Evolutionary conservation across 2,113 vertebrate genomes (phyloP).

Genomic region (Ochotona curzoniae): DNA sequence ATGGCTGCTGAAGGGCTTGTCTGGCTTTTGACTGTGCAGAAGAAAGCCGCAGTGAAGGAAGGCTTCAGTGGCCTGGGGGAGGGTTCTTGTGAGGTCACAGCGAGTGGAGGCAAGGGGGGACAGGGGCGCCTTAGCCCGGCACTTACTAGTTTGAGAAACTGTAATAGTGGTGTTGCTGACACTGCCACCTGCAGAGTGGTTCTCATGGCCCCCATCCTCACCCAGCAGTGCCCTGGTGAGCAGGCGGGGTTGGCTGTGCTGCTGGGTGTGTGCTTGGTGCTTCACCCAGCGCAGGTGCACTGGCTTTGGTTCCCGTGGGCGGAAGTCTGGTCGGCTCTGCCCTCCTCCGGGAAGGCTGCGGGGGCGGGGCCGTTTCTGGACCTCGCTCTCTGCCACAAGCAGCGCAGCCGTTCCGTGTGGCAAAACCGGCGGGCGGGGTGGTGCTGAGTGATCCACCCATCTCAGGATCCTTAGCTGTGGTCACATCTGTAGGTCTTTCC

Average conservation of each 20-base stretch:
- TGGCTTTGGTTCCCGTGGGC: too few relatives aligned
- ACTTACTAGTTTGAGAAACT: too few relatives aligned
- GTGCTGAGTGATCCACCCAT: neutral
- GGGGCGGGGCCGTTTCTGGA: rapidly evolving
- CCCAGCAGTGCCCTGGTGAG: rapidly evolving
- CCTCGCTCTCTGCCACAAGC: neutral
- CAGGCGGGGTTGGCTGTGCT: too few relatives aligned
- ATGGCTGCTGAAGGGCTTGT: neutral
- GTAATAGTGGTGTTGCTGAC: too few relatives aligned
- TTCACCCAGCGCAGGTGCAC: too few relatives aligned
- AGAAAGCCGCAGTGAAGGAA: neutral
- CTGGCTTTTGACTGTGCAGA: too few relatives aligned
- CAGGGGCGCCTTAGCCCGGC: too few relatives aligned
- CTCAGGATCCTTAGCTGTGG: neutral
- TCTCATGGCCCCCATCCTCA: too few relatives aligned
- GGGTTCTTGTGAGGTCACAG: neutral
- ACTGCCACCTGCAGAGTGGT: too few relatives aligned
- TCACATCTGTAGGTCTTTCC: neutral
- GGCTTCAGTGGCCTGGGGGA: neutral
- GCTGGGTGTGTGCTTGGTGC: too few relatives aligned
- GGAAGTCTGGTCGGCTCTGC: neutral
- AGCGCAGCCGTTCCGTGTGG: neutral
- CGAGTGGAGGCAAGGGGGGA: too few relatives aligned
- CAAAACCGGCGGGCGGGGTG: neutral
- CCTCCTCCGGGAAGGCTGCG: neutral